Evolutionary conservation across 1,140 invertebrate species (phyloP), one percentile per base, ranked within the genome.

Genomic region (Trichomalopsis sarcophagae): DNA sequence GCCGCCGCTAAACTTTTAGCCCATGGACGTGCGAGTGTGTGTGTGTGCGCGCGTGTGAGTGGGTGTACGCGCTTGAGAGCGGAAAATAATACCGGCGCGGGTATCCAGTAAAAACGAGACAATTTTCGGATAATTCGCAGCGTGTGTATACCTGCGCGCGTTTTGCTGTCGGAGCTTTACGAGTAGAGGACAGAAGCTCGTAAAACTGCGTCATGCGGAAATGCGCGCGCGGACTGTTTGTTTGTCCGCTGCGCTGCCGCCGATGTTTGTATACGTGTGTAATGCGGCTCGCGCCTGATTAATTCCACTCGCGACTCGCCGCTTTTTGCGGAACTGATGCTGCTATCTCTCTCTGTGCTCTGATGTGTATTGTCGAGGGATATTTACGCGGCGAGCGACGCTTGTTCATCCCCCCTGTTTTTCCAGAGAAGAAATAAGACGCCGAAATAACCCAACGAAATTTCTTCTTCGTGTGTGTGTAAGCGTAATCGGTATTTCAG

Each of bases 61-160:
- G 27, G 27, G 27, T 27, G 27, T 27, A 27, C 27, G 1, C 27
- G 27, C 27, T 27, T 27, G 47, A 30, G 47, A 75, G 47, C 14
- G 69, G 68, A 50, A 81, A 75, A 82, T 75, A 82, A 73, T 81
- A 44, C 68, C 7, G 33, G 44, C 69, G 30, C n/a, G 23, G 1
- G 71, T 23, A 17, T 7, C 17, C 7, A 78, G 62, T 83, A 83
- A 83, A 84, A 84, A 78, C 40, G 17, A 55, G 62, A 73, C 66
- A 78, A 77, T 69, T 77, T 71, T 77, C 55, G 75, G 81, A 82
- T 82, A 68, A 83, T 77, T 83, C 82, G 36, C 36, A 1, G 27
- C 6, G 27, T 36, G 33, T 44, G 14, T 50, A n/a, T 73, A 71
- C 44, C 21, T 13, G 13, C 73, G 73, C 1, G 74, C 40, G 73